Percentiles rank a stretch among this genome's conserved stretches.
Evolutionary conservation across 2,113 vertebrate species (phyloP).

Genomic region (Hemiprocne comata): DNA sequence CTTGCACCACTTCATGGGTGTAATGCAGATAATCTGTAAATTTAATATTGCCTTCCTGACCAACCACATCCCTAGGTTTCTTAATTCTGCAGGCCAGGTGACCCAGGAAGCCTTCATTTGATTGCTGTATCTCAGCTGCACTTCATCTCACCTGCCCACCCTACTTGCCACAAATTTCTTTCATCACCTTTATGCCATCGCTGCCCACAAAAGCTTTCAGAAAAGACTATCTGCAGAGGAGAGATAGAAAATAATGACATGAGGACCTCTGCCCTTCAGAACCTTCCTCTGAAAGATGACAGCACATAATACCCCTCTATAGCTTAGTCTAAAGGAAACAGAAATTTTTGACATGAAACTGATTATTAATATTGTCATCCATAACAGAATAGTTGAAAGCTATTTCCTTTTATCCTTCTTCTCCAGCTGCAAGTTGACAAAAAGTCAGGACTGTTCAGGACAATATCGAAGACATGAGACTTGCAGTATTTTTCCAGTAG

Average conservation of each 20-base stretch:
- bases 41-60: not conserved
- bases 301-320: not conserved
- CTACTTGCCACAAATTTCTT: not conserved
- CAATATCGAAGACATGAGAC: not conserved
- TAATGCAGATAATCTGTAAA: not conserved
- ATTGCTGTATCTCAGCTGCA: not conserved
- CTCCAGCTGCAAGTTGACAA: not conserved
- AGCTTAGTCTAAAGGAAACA: not conserved
- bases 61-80: not conserved
- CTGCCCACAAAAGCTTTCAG: not conserved
- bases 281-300: not conserved
- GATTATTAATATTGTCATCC: not conserved
- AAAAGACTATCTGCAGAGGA: not conserved
- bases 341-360: not conserved
- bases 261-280: not conserved
- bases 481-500: not conserved
- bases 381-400: not conserved
- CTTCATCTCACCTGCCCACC: not conserved
- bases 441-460: not conserved
- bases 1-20: not conserved
- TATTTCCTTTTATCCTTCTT: not conserved
- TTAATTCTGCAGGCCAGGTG: not conserved
- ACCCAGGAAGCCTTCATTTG: not conserved
- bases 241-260: not conserved
- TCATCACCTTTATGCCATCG: not conserved